Evolutionary conservation across 2,797 vertebrate species (phyloP), one percentile per base, ranked within the genome.

Genomic region (Chromis chromis): DNA sequence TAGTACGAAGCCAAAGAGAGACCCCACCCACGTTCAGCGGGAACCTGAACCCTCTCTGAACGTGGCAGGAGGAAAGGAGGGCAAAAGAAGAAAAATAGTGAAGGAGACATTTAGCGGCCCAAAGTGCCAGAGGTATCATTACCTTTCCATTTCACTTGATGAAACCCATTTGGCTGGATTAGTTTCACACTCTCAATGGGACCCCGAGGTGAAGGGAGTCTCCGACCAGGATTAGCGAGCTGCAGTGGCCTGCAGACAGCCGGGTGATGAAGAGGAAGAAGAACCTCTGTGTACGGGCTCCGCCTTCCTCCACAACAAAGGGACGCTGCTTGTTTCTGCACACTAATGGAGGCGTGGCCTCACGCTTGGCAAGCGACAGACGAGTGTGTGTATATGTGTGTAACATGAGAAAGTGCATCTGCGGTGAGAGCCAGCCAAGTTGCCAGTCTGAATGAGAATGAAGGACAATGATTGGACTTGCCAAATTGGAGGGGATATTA

Each of bases 161-260:
- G 89, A 88, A 90, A 89, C 76, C 81, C 77, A 90, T 91, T 92
- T 86, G 84, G 79, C 82, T 86, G 85, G 84, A 90, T 92, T 89
- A 82, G 86, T 89, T 89, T 92, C 87, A 89, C 88, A 83, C 86
- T 79, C 78, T 87, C 77, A 77, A 46, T 67, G 67, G 77, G 82
- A 79, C 84, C 84, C 82, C 1, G 67, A 84, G 84, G 85, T 87
- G 85, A 85, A 58, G 62, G 63, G 56, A 88, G 70, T 53, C 65
- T 85, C 83, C 70, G 17, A 82, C 42, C 80, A 82, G 81, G 79
- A 82, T 81, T 76, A 82, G 70, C 4, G 1, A 21, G 73, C 52
- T 48, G 74, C 49, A 61, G 65, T 33, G 53, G 62, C 62, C 44
- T 11, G 54, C 66, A 75, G 72, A 83, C 73, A 81, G 83, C 31